A percentile compares a stretch with the other conserved stretches of the same genome.
Evolutionary conservation across 2,797 vertebrate species (phyloP).

Genomic region (Lacerta agilis): DNA sequence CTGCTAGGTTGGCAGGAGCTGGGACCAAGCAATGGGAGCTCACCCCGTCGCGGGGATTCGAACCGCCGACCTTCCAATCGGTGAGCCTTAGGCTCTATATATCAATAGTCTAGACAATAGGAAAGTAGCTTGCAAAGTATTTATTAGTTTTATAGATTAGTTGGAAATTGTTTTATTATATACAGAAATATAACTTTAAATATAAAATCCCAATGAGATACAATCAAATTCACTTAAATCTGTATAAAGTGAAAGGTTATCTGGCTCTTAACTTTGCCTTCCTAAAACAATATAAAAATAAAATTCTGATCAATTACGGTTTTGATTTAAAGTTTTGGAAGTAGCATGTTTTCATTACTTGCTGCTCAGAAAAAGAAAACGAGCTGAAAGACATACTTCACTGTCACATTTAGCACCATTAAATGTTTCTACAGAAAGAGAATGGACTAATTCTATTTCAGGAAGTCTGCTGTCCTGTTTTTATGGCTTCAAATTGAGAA

Average conservation of each 20-base stretch:
- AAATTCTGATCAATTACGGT: slow-evolving; percentile 72
- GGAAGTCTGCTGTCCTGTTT: neutral
- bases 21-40: too few relatives aligned
- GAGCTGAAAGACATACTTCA: slow-evolving; percentile 3
- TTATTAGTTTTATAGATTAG: slow-evolving; percentile 78
- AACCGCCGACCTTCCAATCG: too few relatives aligned
- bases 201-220: slow-evolving; percentile 73
- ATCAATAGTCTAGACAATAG: neutral
- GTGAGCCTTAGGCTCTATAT: too few relatives aligned
- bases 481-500: neutral
- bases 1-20: too few relatives aligned
- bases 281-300: slow-evolving; percentile 80
- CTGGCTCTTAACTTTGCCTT: slow-evolving; percentile 46
- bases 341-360: slow-evolving; percentile 34
- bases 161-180: slow-evolving; percentile 68
- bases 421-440: neutral
- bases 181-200: slow-evolving; percentile 79
- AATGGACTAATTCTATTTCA: neutral
- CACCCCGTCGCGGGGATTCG: too few relatives aligned
- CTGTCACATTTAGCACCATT: slow-evolving; percentile 56
- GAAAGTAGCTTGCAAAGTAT: slow-evolving; percentile 72
- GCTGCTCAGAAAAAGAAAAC: slow-evolving; percentile 17
- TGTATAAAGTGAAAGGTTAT: slow-evolving; percentile 66
- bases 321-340: slow-evolving; percentile 75
- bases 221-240: slow-evolving; percentile 64